Base-by-base conservation (phyloP, 2,797 vertebrate species). In the Hirundo rustica region DNA sequence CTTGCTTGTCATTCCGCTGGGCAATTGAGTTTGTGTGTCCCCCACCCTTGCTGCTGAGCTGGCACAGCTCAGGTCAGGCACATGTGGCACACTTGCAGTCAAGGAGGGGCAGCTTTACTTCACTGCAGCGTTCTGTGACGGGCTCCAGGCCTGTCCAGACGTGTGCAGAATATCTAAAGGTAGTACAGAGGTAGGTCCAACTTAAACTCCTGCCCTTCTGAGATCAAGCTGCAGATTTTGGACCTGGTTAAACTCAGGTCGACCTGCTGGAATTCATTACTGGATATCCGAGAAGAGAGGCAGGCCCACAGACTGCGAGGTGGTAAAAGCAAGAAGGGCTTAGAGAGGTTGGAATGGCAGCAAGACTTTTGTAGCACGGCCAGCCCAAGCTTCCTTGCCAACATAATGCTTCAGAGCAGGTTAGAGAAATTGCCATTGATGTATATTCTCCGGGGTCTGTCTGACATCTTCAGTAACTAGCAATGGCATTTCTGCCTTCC, bases 61-160 rank as follows among this genome's bases (percentile, higher is more conserved):
- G 34, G 70, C 36, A 30, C 18, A 20, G 44, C 55, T 68, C 32
- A 22, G 51, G 3, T 75, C 32, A 81, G 64, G 62, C 34, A 8
- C 16, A 1, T 10, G 0, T 0, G 14, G 9, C 64, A 12, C 20
- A 8, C 38, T 42, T 47, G 40, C 3, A 50, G 7, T 58, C 27
- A 26, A 38, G 65, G 76, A 25, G 7, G 65, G 57, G 65, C 54
- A 79, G 58, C 32, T 81, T 61, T 53, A 11, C 26, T 75, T 64
- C 15, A 4, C 40, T 32, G 36, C 27, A 64, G 36, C 0, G 0
- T 26, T 87, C 32, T 38, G 21, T 30, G 78, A 30, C 55, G 64
- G 11, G 25, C 17, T 74, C 30, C 15, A 53, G 61, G 25, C 22
- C 40, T 89, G 32, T 61, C 64, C 45, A 25, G 45, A 53, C n/a